Percentiles rank a stretch among this genome's conserved stretches.
These are phyloP conservation scores for Gymnoscopelus braueri DNA, from an alignment of 2,797 vertebrate genomes.

Conservation along the genomic window DNA sequence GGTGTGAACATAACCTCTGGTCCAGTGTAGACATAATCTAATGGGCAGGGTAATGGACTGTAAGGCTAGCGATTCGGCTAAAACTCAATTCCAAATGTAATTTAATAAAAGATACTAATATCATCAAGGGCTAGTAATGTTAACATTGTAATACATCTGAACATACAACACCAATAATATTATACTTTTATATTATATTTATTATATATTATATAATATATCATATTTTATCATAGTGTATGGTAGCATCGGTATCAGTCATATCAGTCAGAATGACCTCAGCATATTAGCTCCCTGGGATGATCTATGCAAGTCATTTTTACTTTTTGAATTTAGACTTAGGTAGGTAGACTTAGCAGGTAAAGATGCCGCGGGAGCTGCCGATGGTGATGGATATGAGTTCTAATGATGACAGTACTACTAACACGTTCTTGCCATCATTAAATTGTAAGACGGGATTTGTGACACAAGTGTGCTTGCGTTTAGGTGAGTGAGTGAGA, in stretches of 20 bases:
- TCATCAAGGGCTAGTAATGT: too few species aligned
- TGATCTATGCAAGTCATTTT: too few species aligned
- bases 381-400: conserved; percentile 35
- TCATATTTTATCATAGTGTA: too few species aligned
- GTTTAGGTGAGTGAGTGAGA: conserved; percentile 36
- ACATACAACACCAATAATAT: neutral
- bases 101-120: neutral
- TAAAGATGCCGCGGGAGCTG: conserved; percentile 16
- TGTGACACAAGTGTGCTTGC: conserved; percentile 28
- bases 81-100: neutral
- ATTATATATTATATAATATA: too few species aligned
- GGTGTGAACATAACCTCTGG: conserved; percentile 51
- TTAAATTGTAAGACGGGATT: conserved; percentile 32
- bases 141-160: too few species aligned
- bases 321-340: too few species aligned
- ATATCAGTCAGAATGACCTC: too few species aligned
- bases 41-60: conserved; percentile 28
- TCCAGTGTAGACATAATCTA: conserved; percentile 28
- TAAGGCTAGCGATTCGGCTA: neutral
- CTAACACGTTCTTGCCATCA: conserved; percentile 34
- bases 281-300: too few species aligned
- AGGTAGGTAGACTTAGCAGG: too few species aligned
- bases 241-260: too few species aligned
- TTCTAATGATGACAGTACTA: conserved; percentile 50
- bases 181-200: neutral